Evolutionary conservation across 2,888 invertebrate species (phyloP), one percentile per base, ranked within the genome.

Genomic region (Caenorhabditis uteleia): DNA sequence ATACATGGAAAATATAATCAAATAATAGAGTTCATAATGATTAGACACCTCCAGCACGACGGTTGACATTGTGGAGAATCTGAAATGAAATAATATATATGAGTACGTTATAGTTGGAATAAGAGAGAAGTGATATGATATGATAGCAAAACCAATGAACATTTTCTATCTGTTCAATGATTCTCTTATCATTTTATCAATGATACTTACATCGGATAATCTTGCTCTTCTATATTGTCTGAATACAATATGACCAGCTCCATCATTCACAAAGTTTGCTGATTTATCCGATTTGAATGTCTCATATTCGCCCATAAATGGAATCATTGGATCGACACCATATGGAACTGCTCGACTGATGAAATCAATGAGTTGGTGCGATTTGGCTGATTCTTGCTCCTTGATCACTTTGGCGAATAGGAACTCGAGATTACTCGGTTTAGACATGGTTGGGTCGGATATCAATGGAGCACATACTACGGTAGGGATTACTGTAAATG

Each of bases 241-340:
- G 64, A 70, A 73, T 20, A 62, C 59, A 26, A 73, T 44, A 45
- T 68, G 65, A 16, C 70, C 70, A 10, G 27, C 34, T 20, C 73
- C 73, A 44, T 73, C 73, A 29, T 57, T 64, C 34, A 73, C 36
- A 49, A 73, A 73, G 46, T 73, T 73, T 42, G 68, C 65, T 3
- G 69, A 68, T 57, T 68, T 70, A 47, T 73, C 70, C 20, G 68
- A 68, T 53, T 68, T 68, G 61, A 73, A 73, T 4, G 73, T 73
- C 43, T 73, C 73, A 42, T 70, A 72, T 53, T 68, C 68, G 39
- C 55, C 59, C 38, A 67, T 51, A 31, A 56, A 57, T 14, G 73
- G 65, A 27, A 70, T 56, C 21, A 66, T 65, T 38, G 62, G 47
- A 42, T 70, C 70, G 49, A 73, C 58, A 10, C 73, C 73, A 44